Base-by-base conservation (phyloP, 2,113 vertebrate genomes). In the Apteryx mantelli region DNA sequence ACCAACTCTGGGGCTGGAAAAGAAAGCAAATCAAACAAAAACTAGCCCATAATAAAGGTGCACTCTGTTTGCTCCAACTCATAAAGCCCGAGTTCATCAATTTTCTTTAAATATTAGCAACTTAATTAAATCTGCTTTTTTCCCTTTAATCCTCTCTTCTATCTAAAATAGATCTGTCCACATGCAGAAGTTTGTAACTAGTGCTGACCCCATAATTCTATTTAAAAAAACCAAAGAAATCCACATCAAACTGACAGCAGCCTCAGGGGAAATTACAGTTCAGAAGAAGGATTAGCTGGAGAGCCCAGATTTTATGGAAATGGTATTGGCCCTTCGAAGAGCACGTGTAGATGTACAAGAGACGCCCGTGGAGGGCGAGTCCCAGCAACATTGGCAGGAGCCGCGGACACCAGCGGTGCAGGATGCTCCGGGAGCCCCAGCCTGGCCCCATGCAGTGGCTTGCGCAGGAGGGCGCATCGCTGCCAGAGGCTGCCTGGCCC, bases 101-200 rank as follows among this genome's bases (percentile, higher is more conserved):
- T 98, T 98, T 98, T 97, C 98, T 98, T 98, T 98, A 98, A 98
- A 98, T 98, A 98, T 98, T 98, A 98, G 98, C 98, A 98, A 98
- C 98, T 98, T 98, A 98, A 98, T 98, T 98, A 98, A 98, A 98
- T 97, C 98, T 98, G 97, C 96, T 97, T 97, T 98, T 97, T 96
- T 97, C 83, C 87, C 93, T 97, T 98, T 98, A 98, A 98, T 98
- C 98, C 98, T 93, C 96, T 97, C 61, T 80, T 98, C 98, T 98
- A 98, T 98, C 98, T 98, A 98, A 98, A 98, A 98, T 98, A 98
- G 98, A 98, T 98, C 98, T 98, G 97, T 95, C 98, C 96, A 92
- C 98, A 98, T 96, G 97, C 97, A 98, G 98, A 98, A 98, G 97
- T 95, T 98, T 97, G 98, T 97, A 98, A 95, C 98, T 97, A 98